These are phyloP conservation scores for Orthonychiurus folsomi DNA, from an alignment of 2,888 invertebrate species.

Conservation along the genomic window DNA sequence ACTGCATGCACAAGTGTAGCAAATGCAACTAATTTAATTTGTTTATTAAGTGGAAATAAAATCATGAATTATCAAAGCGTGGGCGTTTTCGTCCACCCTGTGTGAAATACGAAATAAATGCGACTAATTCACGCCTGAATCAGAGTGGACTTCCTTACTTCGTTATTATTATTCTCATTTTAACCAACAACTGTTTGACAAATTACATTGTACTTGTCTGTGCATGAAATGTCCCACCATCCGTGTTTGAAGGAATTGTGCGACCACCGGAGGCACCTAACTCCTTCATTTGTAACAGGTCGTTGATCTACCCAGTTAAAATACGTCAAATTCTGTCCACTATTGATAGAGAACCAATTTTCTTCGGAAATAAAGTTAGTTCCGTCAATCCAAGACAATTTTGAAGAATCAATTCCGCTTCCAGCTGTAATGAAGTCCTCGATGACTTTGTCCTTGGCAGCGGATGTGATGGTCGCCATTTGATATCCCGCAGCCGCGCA, in stretches of 20 bases:
- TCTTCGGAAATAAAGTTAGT: background rate
- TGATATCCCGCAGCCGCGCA: background rate
- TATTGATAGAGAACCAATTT: background rate
- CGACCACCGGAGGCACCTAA: background rate
- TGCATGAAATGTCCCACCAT: background rate
- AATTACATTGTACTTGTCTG: background rate
- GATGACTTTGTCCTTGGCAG: background rate
- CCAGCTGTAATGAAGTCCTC: too few relatives aligned
- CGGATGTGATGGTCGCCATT: background rate
- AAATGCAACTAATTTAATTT: too few relatives aligned
- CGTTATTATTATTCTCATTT: background rate
- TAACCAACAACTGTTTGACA: background rate
- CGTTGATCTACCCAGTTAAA: background rate
- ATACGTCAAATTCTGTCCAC: background rate
- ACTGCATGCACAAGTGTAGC: too few relatives aligned
- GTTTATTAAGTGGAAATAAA: too few relatives aligned
- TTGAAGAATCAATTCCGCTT: background rate
- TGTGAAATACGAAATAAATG: too few relatives aligned
- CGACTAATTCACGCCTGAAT: too few relatives aligned
- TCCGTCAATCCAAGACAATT: background rate
- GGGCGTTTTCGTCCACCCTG: too few relatives aligned
- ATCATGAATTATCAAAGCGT: too few relatives aligned
- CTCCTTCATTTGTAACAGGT: background rate
- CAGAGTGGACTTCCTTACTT: too few relatives aligned
- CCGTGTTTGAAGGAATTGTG: background rate